These are phyloP conservation scores for Vandiemenella viatica DNA, from an alignment of 2,888 invertebrate species.

Conservation along the genomic window DNA sequence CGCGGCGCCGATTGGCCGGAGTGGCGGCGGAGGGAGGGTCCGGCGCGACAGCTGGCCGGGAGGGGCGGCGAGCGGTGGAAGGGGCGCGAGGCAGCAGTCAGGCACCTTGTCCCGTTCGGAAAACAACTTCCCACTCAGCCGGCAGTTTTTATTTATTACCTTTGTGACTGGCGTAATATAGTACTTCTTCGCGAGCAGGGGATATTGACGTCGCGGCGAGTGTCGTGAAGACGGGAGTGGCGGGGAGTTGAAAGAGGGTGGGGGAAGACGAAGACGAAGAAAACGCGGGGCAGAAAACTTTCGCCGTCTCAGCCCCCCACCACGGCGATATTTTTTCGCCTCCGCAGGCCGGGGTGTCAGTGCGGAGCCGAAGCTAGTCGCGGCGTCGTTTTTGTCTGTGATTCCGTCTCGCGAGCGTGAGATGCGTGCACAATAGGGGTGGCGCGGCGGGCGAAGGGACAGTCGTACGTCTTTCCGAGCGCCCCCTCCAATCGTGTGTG, in stretches of 20 bases:
- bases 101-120: slow-evolving; percentile 2
- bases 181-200: slow-evolving; percentile 3
- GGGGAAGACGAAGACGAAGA: background rate
- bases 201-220: background rate
- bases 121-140: slow-evolving; percentile 12
- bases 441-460: background rate
- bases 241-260: background rate
- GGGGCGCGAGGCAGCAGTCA: background rate
- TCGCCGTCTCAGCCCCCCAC: background rate
- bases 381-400: background rate
- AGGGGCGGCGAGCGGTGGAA: slow-evolving; percentile 3
- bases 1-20: slow-evolving; percentile 6
- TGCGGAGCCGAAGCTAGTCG: too few relatives aligned
- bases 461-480: background rate
- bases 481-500: slow-evolving; percentile 1
- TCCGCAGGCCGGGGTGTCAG: too few relatives aligned
- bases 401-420: background rate
- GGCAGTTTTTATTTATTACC: slow-evolving; percentile 58
- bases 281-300: background rate
- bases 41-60: slow-evolving; percentile 1
- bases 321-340: background rate
- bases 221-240: background rate
- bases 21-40: slow-evolving; percentile 10
- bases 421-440: background rate
- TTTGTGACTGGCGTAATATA: slow-evolving; percentile 43